Evolutionary conservation across 2,113 vertebrate species (phyloP).

Genomic region (Pomatorhinus ruficollis): DNA sequence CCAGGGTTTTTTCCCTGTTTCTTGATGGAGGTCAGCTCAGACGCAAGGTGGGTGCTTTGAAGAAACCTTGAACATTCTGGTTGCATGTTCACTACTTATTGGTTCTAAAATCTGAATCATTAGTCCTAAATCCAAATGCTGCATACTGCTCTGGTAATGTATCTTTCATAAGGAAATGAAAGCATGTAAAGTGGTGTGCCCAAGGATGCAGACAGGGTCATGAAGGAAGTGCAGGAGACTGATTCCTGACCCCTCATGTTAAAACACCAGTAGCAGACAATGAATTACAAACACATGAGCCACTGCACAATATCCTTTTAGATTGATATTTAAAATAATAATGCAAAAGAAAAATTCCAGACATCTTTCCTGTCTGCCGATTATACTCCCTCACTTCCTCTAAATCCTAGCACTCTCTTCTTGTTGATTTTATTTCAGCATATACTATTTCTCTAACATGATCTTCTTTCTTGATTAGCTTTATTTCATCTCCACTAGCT

Average conservation of each 20-base stretch:
- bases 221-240: slow-evolving; percentile 34
- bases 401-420: background rate
- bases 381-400: slow-evolving; percentile 1
- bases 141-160: background rate
- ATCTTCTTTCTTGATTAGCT: background rate
- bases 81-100: background rate
- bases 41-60: background rate
- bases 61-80: background rate
- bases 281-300: slow-evolving; percentile 39
- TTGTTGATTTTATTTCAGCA: background rate
- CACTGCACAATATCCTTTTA: slow-evolving; percentile 43
- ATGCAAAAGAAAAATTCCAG: slow-evolving; percentile 43
- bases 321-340: slow-evolving; percentile 41
- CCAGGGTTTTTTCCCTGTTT: background rate
- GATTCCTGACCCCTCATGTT: slow-evolving; percentile 12
- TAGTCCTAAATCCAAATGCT: background rate
- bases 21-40: background rate
- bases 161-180: background rate
- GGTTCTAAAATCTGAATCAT: background rate
- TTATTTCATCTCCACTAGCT: background rate
- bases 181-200: background rate
- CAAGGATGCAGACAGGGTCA: slow-evolving; percentile 22
- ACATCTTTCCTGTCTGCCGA: background rate
- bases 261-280: slow-evolving; percentile 23
- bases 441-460: background rate